These are phyloP conservation scores for Copidosoma floridanum DNA, from an alignment of 1,140 invertebrate species.

Conservation along the genomic window DNA sequence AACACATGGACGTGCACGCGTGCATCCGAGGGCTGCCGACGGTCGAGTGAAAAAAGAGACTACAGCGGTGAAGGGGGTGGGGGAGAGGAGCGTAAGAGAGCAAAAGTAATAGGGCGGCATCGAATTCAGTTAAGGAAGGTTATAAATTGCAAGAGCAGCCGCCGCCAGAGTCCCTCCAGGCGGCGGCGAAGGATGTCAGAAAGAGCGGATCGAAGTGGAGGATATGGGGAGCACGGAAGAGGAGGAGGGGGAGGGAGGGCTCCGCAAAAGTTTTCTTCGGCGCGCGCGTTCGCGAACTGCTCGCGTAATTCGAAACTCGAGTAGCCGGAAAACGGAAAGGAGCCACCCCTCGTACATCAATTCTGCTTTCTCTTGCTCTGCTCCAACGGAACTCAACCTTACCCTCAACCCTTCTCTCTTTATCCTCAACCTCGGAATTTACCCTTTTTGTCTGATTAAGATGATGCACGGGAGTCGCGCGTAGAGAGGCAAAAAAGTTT, in stretches of 20 bases:
- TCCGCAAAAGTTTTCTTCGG: constrained; percentile 48
- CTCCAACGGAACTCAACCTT: too few relatives aligned
- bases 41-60: neutral
- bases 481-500: neutral
- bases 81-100: constrained; percentile 31
- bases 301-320: constrained; percentile 52
- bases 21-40: neutral
- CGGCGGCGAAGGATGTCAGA: constrained; percentile 25
- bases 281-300: constrained; percentile 18
- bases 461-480: constrained; percentile 30
- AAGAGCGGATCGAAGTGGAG: too few relatives aligned
- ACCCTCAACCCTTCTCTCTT: neutral
- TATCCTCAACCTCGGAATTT: constrained; percentile 27
- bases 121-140: constrained; percentile 50
- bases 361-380: constrained; percentile 22
- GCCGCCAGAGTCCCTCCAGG: constrained; percentile 44
- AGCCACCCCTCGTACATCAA: constrained; percentile 48
- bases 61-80: neutral
- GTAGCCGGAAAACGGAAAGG: constrained; percentile 49
- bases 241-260: constrained; percentile 9
- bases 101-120: constrained; percentile 43
- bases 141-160: constrained; percentile 48
- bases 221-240: too few relatives aligned
- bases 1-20: neutral
- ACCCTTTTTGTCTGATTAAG: constrained; percentile 42